These are phyloP conservation scores for Micromesistius poutassou DNA, from an alignment of 2,797 vertebrate genomes.

Conservation along the genomic window DNA sequence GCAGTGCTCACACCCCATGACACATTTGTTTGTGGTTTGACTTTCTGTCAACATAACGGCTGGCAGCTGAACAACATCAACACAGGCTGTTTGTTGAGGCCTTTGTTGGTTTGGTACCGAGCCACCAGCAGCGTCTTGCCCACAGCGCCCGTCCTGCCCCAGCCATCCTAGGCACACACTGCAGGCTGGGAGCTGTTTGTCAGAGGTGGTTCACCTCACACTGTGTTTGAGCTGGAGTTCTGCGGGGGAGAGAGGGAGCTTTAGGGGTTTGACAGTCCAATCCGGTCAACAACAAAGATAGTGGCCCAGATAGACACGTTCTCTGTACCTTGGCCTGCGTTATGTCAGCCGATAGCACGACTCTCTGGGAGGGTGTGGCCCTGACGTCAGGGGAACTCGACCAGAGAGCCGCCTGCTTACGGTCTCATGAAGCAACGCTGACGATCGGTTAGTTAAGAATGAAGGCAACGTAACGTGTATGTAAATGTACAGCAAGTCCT, in stretches of 20 bases:
- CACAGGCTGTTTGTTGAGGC: not conserved
- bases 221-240: slow-evolving; percentile 53
- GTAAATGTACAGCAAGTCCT: not conserved
- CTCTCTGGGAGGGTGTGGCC: slow-evolving; percentile 40
- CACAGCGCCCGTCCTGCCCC: not conserved
- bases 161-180: slow-evolving; percentile 13
- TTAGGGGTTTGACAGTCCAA: slow-evolving; percentile 8
- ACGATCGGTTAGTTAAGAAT: not conserved
- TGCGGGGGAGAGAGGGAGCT: slow-evolving; percentile 4
- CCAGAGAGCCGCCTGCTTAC: slow-evolving; percentile 32
- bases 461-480: not conserved
- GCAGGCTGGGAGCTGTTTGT: slow-evolving; percentile 52
- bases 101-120: not conserved
- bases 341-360: slow-evolving; percentile 5
- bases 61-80: not conserved
- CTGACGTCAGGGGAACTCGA: slow-evolving; percentile 15
- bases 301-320: slow-evolving; percentile 5
- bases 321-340: slow-evolving; percentile 55
- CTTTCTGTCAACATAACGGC: not conserved
- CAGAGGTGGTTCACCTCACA: slow-evolving; percentile 34
- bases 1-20: not conserved
- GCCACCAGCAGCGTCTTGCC: too few relatives aligned
- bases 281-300: not conserved
- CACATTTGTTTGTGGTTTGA: not conserved
- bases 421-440: slow-evolving; percentile 15